Evolutionary conservation across 2,888 invertebrate genomes (phyloP).

Genomic region (Eristalinus sepulchralis): DNA sequence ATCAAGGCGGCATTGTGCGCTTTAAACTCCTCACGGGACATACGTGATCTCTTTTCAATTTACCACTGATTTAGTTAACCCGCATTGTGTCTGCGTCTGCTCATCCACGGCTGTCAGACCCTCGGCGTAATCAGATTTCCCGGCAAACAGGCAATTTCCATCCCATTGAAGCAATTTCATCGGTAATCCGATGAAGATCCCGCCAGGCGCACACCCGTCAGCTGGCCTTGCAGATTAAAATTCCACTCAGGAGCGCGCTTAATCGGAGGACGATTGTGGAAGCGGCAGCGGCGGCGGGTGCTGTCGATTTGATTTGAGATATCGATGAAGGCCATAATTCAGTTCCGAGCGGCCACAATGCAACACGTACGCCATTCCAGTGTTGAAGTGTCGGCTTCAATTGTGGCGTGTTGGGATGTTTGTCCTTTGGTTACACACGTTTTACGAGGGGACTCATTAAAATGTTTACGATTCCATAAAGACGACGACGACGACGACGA

Average conservation of each 20-base stretch:
- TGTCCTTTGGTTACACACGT: background rate
- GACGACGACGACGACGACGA: background rate
- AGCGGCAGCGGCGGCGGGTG: background rate
- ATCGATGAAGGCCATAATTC: background rate
- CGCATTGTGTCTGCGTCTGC: background rate
- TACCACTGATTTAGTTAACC: background rate
- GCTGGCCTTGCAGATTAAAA: constrained; percentile 20
- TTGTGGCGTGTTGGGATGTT: constrained; percentile 14
- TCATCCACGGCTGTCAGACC: background rate
- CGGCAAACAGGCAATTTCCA: constrained; percentile 34
- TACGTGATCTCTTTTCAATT: constrained; percentile 1
- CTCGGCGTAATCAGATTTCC: constrained; percentile 31
- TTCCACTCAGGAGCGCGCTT: constrained; percentile 42
- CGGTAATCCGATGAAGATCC: background rate
- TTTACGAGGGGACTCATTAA: constrained; percentile 20
- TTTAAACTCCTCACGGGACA: background rate
- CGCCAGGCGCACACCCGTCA: background rate
- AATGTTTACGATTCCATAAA: constrained; percentile 40
- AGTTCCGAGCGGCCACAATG: background rate
- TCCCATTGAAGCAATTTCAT: constrained; percentile 16
- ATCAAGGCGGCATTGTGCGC: background rate
- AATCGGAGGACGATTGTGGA: constrained; percentile 2
- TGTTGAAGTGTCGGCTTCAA: background rate
- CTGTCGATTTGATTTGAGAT: background rate
- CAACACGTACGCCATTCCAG: background rate